Base-by-base conservation (phyloP, 1,140 invertebrate genomes). In the Aricia agestis region DNA sequence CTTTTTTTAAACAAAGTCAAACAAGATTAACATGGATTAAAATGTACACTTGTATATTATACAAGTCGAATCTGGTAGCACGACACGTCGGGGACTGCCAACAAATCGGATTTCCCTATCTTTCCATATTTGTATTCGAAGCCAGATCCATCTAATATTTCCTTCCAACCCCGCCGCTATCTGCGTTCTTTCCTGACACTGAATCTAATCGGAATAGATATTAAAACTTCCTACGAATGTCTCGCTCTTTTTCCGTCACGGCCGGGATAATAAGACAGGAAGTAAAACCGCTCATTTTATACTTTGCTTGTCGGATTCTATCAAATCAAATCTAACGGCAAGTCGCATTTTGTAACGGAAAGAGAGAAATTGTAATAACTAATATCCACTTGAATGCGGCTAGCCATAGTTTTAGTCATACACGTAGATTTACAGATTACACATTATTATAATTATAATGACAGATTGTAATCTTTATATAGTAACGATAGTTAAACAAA, bases 121-220 rank as follows among this genome's bases (percentile, higher is more conserved):
- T 84, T 80, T 77, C 84, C 84, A 90, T 89, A 91, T 90, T 89
- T 91, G 87, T 90, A 90, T 89, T 91, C 86, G 83, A 88, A 85
- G 80, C 85, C 82, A 80, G 86, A 89, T 88, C 83, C 84, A 81
- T 89, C 87, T 89, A 88, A 90, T 90, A 91, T 87, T 89, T 89
- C 84, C 87, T 88, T 88, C 86, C 85, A 85, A 86, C 84, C 86
- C 83, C 82, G 76, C 81, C 82, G 84, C 83, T 90, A 89, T 88
- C 86, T 86, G 79, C 85, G 85, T 86, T 89, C 85, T 81, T 89
- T 84, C 85, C 86, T 91, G 87, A 89, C 89, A 88, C 85, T 86
- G 86, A 91, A 91, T 90, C 87, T 88, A 91, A 91, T 91, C 86
- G 84, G 87, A 89, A 91, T 88, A 86, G 86, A 90, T 91, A 91